Percentiles rank a stretch among this genome's conserved stretches.
phyloP scores from a whole-genome alignment of 2,113 vertebrate genomes.

The Cephalopterus ornatus region DNA sequence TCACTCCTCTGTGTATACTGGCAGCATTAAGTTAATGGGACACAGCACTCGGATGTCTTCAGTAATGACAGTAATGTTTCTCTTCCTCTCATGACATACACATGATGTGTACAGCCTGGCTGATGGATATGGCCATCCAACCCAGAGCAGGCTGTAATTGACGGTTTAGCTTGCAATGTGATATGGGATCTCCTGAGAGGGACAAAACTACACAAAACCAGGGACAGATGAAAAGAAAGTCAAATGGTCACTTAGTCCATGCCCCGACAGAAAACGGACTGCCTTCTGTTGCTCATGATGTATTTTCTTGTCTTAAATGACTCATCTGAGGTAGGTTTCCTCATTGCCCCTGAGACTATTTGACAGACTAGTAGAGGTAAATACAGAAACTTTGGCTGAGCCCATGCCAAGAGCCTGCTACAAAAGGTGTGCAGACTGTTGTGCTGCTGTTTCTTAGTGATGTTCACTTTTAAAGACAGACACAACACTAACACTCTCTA shows the following conservation, averaged over 20 bases:
- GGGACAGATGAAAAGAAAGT: background rate
- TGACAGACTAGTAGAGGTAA: background rate
- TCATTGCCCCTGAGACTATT: background rate
- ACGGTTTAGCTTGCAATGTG: background rate
- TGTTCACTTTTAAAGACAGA: background rate
- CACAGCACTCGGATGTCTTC: background rate
- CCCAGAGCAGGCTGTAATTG: background rate
- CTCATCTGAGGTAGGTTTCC: background rate
- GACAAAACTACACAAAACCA: background rate
- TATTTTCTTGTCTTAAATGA: background rate
- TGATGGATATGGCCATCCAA: background rate
- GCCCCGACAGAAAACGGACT: background rate
- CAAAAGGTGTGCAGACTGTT: background rate
- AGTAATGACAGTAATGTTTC: background rate
- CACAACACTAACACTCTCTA: background rate
- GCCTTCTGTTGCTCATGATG: background rate
- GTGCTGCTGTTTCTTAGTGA: background rate
- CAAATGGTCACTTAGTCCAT: background rate
- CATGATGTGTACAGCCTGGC: background rate
- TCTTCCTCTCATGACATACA: background rate
- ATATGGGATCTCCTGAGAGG: background rate
- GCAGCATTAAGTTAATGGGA: background rate
- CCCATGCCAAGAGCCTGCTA: background rate
- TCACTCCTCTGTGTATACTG: background rate
- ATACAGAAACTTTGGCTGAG: background rate